Conservation (phyloP, 2,113 vertebrate species). For the Tetraodon nigroviridis region DNA sequence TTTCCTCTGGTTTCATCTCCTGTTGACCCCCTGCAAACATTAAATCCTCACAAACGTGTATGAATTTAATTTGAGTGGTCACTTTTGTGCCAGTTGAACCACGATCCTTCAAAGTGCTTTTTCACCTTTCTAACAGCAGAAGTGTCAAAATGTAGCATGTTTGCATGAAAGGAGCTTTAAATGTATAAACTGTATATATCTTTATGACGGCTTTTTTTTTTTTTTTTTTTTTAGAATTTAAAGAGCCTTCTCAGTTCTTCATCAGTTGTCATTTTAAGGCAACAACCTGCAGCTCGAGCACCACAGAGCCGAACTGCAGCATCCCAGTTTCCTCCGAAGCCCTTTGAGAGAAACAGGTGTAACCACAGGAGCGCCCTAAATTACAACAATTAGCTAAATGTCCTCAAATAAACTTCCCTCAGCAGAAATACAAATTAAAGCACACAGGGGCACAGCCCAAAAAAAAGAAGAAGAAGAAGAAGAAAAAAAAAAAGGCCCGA, state of each 20-base stretch:
- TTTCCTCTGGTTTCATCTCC: conserved; percentile 19
- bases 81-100: conserved; percentile 13
- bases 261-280: conserved; percentile 16
- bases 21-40: conserved; percentile 9
- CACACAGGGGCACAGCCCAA: conserved; percentile 58
- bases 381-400: conserved; percentile 76
- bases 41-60: conserved; percentile 9
- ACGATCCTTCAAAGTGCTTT: conserved; percentile 6
- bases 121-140: not conserved
- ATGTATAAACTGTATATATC: not conserved
- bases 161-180: too few species aligned
- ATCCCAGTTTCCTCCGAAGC: conserved; percentile 35
- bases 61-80: conserved; percentile 6
- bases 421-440: conserved; percentile 78
- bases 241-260: conserved; percentile 1
- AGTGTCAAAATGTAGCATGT: too few species aligned
- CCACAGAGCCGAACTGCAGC: conserved; percentile 30
- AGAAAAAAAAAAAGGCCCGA: conserved; percentile 14
- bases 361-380: conserved; percentile 62
- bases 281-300: conserved; percentile 34
- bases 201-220: conserved; percentile 1
- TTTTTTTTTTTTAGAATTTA: conserved; percentile 10
- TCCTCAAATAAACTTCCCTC: conserved; percentile 76
- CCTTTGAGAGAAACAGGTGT: conserved; percentile 64
- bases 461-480: conserved; percentile 23